Base-by-base conservation (phyloP, 2,113 vertebrate genomes). In the Carettochelys insculpta region DNA sequence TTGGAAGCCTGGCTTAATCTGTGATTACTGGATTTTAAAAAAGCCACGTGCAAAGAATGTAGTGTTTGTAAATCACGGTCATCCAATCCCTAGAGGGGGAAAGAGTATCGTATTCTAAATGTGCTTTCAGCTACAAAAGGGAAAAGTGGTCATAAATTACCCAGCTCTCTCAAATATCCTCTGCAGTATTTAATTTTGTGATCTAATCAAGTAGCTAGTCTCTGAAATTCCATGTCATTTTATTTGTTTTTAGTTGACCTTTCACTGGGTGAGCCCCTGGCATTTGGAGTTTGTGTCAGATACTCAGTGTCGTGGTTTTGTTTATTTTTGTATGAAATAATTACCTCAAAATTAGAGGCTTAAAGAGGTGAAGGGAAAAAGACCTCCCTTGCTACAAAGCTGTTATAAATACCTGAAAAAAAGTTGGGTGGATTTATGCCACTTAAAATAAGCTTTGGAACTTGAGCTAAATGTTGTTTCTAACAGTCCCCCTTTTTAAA, bases 141-240 rank as follows among this genome's bases (percentile, higher is more conserved):
- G 38, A 27, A 73, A 38, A 73, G 13, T 10, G 0, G 0, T 20
- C 3, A 1, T 22, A 50, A 85, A 61, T 12, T 73, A 34, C 50
- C 12, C 41, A 0, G 0, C 0, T 50, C 51, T 88, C 65, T 84
- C 48, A 73, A 12, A 25, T 1, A 71, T 25, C 7, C 25, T 41
- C 58, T 77, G 68, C 50, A 82, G 3, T 58, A 38, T 58, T 83
- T 83, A n/a, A 5, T 78, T 1, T 0, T 29, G 10, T 52, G 71
- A 52, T 4, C 27, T 0, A 1, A 71, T 65, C 9, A 80, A 4
- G 24, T 71, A 73, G 41, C 24, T 10, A 45, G 34, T 17, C 22
- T 71, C 11, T 31, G 84, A 83, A 52, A 27, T 20, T 80, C 17
- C 14, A 50, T 50, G 68, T 83, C 48, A 50, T 51, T 51, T 22